Percentiles rank a stretch among this genome's conserved stretches.
Evolutionary conservation across 2,797 vertebrate species (phyloP).

Genomic region (Ptychadena robeensis): DNA sequence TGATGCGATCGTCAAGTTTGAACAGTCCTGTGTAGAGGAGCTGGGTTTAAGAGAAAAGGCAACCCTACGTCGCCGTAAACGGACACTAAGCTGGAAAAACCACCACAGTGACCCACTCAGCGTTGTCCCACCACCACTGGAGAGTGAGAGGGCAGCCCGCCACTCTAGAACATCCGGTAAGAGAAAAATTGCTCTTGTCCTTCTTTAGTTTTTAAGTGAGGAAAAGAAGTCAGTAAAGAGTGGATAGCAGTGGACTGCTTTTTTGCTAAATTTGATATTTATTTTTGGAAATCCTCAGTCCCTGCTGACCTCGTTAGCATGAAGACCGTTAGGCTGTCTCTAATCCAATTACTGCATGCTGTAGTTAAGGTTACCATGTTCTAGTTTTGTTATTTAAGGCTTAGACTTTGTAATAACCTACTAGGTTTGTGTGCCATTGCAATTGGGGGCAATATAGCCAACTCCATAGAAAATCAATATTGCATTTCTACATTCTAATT

Average conservation of each 20-base stretch:
- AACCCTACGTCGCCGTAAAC: constrained; percentile 83
- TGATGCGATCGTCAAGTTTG: constrained; percentile 38
- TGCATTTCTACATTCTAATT: no score
- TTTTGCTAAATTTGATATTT: not conserved
- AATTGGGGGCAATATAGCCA: not conserved
- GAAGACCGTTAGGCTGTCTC: not conserved
- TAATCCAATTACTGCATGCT: not conserved
- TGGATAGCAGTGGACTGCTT: not conserved
- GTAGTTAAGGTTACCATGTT: constrained; percentile 10
- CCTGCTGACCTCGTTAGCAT: not conserved
- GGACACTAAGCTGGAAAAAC: constrained; percentile 79
- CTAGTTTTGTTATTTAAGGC: not conserved
- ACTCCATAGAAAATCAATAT: no score
- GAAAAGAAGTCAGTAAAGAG: not conserved
- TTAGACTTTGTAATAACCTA: not conserved
- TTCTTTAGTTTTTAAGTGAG: no score
- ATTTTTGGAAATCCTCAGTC: not conserved
- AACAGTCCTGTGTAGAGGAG: constrained; percentile 72
- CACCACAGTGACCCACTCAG: constrained; percentile 74
- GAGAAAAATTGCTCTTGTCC: not conserved
- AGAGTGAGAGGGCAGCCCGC: constrained; percentile 68
- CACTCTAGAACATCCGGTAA: constrained; percentile 65
- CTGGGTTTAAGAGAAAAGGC: constrained; percentile 71
- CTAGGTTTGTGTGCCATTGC: not conserved
- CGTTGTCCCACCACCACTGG: constrained; percentile 58